Evolutionary conservation across 2,888 invertebrate species (phyloP).

Genomic region (Cataglyphis albicans): DNA sequence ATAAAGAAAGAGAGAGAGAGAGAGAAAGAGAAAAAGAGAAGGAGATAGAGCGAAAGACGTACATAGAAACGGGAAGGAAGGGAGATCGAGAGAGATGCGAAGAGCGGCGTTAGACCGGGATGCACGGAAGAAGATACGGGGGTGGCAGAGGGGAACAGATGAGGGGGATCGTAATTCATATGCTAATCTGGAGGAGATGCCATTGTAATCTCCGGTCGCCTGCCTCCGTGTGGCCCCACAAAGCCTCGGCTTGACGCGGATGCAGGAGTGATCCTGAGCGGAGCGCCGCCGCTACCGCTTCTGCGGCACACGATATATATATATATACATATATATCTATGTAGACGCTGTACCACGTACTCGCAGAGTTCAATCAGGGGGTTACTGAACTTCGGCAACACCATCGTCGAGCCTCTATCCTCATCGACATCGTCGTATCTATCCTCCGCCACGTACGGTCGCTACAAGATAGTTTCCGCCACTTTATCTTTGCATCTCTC

Average conservation of each 20-base stretch:
- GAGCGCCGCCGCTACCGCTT: constrained; percentile 62
- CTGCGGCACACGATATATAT: constrained; percentile 16
- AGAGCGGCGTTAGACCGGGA: constrained; percentile 49
- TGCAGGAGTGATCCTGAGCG: constrained; percentile 82
- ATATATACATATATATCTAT: constrained; percentile 75
- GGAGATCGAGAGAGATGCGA: constrained; percentile 43
- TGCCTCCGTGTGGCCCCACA: constrained; percentile 82
- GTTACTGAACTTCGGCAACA: constrained; percentile 80
- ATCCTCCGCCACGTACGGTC: constrained; percentile 40
- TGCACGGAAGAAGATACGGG: constrained; percentile 63
- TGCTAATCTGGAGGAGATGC: constrained; percentile 86
- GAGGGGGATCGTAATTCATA: constrained; percentile 84
- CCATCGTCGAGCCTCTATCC: constrained; percentile 60
- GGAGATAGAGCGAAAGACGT: background rate
- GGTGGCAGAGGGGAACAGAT: constrained; percentile 65
- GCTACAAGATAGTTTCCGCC: constrained; percentile 40
- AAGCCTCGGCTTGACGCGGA: constrained; percentile 84
- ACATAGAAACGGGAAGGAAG: constrained; percentile 47
- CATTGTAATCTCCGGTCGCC: constrained; percentile 86
- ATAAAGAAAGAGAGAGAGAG: constrained; percentile 23
- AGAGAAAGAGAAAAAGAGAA: constrained; percentile 5
- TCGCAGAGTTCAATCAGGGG: constrained; percentile 80
- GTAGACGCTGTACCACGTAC: constrained; percentile 78
- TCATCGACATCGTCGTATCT: constrained; percentile 41
- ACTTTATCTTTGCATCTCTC: constrained; percentile 39